Percentiles rank a stretch among this genome's conserved stretches.
Evolutionary conservation across 2,113 vertebrate genomes (phyloP).

Genomic region (Penelope pileata): DNA sequence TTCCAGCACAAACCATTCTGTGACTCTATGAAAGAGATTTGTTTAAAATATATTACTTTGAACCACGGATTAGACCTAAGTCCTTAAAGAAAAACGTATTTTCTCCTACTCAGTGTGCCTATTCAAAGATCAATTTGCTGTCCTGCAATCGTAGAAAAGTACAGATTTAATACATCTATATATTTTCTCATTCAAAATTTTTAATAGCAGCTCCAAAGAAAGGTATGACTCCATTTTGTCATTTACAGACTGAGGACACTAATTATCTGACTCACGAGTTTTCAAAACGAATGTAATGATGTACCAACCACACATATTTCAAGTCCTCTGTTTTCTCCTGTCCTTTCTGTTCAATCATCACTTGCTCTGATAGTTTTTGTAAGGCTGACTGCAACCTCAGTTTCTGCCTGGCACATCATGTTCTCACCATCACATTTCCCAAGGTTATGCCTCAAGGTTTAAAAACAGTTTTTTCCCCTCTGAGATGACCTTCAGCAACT

Average conservation of each 20-base stretch:
- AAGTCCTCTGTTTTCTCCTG: neutral
- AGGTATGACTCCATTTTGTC: neutral
- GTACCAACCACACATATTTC: neutral
- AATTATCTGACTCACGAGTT: neutral
- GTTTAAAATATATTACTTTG: slow-evolving; percentile 1
- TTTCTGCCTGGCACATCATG: neutral
- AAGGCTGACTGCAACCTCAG: neutral
- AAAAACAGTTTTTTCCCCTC: neutral
- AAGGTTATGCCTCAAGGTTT: slow-evolving; percentile 47
- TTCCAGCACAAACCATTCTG: too few species aligned
- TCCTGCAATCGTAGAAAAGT: neutral
- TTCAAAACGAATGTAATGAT: neutral
- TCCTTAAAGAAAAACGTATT: neutral
- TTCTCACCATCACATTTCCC: neutral
- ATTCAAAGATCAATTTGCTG: neutral
- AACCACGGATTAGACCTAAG: neutral
- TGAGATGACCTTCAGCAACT: neutral
- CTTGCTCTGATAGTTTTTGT: neutral
- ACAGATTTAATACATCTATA: neutral
- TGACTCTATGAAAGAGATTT: too few species aligned
- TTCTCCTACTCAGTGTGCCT: accelerated
- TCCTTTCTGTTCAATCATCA: neutral
- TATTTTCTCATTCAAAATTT: neutral
- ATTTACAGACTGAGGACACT: neutral
- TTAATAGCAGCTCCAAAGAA: neutral